phyloP scores from a whole-genome alignment of 2,113 vertebrate species.

The Lasiurus cinereus region DNA sequence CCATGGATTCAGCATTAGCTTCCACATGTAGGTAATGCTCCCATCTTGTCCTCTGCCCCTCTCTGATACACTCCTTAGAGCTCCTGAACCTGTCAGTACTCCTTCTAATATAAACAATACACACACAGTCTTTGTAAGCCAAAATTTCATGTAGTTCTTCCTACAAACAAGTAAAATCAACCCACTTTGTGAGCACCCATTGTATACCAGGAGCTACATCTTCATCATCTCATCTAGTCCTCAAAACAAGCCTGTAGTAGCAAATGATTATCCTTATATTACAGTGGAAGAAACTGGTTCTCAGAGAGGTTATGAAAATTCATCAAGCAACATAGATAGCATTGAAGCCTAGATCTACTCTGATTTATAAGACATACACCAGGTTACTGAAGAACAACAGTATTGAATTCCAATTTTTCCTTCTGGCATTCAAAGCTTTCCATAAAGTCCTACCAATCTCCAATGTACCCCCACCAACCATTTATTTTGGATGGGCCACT shows the following conservation, averaged over 20 bases:
- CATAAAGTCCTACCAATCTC: background rate
- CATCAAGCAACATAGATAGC: background rate
- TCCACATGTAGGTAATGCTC: background rate
- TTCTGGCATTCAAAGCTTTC: background rate
- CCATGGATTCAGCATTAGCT: background rate
- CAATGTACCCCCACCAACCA: background rate
- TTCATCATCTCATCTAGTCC: background rate
- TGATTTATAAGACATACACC: background rate
- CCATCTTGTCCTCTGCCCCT: background rate
- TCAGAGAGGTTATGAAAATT: constrained; percentile 33
- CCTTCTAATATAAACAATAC: background rate
- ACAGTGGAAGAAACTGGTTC: background rate
- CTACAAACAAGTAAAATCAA: background rate
- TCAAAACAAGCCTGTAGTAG: background rate
- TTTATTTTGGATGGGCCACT: constrained; percentile 8
- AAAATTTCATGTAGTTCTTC: background rate
- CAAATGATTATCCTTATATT: constrained; percentile 14
- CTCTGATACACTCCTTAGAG: background rate
- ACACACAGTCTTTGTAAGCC: background rate
- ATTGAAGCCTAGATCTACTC: background rate
- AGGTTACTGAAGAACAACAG: background rate
- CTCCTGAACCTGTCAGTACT: background rate
- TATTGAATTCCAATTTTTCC: constrained; percentile 5
- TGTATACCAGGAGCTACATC: background rate
- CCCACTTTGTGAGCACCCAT: background rate